These are phyloP conservation scores for Epicampocera succincta DNA, from an alignment of 2,888 invertebrate genomes.

Conservation along the genomic window DNA sequence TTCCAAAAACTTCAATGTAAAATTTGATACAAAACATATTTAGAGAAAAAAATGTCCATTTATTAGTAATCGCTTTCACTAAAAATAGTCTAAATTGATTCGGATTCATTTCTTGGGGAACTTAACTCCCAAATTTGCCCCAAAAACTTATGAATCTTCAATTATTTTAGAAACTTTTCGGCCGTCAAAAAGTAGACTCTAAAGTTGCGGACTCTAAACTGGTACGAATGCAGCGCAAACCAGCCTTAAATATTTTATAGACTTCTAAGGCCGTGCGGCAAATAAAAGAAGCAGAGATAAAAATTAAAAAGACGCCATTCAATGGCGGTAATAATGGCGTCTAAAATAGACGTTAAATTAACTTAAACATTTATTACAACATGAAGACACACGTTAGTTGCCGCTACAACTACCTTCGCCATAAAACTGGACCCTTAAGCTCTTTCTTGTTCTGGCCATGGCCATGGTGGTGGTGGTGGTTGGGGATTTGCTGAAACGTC, in stretches of 20 bases:
- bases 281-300: constrained; percentile 73
- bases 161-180: no score
- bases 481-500: constrained; percentile 26
- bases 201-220: no score
- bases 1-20: no score
- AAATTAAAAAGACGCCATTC: constrained; percentile 79
- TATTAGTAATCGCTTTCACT: no score
- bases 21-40: no score
- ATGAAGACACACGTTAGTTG: constrained; percentile 35
- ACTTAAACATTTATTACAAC: constrained; percentile 64
- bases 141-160: no score
- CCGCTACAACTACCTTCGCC: constrained; percentile 30
- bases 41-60: no score
- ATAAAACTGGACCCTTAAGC: constrained; percentile 61
- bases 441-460: neutral
- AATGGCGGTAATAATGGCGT: constrained; percentile 77
- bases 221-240: neutral
- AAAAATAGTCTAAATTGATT: no score
- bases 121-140: no score
- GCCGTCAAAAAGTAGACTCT: no score
- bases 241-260: constrained; percentile 29
- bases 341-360: constrained; percentile 73
- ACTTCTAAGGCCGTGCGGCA: constrained; percentile 46
- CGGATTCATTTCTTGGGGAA: no score
- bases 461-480: neutral